Evolutionary conservation across 2,797 vertebrate species (phyloP), one percentile per base, ranked within the genome.

Genomic region (Loriculus beryllinus): DNA sequence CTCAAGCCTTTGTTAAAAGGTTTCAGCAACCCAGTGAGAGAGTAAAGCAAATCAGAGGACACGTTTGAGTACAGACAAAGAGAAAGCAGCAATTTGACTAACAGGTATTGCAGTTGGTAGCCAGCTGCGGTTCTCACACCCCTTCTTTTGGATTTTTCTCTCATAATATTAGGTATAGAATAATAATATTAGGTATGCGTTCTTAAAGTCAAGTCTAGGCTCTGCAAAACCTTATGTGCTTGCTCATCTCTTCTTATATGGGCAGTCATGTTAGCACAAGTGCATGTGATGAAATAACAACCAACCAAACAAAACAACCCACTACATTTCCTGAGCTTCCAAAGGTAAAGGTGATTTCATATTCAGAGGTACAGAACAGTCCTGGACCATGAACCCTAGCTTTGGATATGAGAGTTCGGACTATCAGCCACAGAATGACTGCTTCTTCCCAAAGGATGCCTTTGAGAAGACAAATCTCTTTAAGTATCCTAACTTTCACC

Each of bases 241-340:
- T 43, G 20, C 37, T 82, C n/a, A 40, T 2, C 7, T 60, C n/a
- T 62, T 77, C 48, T 86, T 37, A 33, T 6, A 14, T 28, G 11
- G 19, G 14, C 49, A 49, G 40, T 19, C 8, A 12, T 2, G 21
- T 76, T 42, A 64, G 9, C 10, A 6, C 0, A 3, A 3, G n/a
- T 13, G 28, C 5, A 3, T 9, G 5, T 19, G 31, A 47, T 26
- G 33, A 82, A 67, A 28, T 33, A 43, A n/a, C 21, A 71, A 35
- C 1, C 21, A 25, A 37, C 6, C 31, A 63, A 68, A 29, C 5
- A 19, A 23, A 83, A 72, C 16, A 2, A 10, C 14, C 12, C 10
- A 22, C 26, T 1, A 5, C 10, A 1, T 68, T 33, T 83, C 23
- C 33, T 68, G 39, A n/a, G 7, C 48, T 71, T 52, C 42, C 29